Base-by-base conservation (phyloP, 92 coral and sea anemone species). In the Blastomussa wellsi region DNA sequence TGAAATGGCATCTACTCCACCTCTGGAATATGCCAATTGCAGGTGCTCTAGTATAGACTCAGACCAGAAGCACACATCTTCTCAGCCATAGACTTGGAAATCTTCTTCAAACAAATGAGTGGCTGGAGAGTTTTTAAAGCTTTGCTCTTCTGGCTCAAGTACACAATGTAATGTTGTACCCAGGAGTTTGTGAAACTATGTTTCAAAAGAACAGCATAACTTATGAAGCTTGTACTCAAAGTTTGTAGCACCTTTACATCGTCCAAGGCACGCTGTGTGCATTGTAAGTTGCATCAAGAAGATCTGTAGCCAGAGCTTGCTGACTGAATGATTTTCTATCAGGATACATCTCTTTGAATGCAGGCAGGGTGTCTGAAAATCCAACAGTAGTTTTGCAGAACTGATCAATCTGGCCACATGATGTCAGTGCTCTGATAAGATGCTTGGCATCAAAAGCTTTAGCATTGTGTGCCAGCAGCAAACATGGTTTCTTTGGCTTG, bases 301-400 rank as follows among this genome's bases (percentile, higher is more conserved):
- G 82, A 79, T 90, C 91, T 51, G 19, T 87, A 37, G 91, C 89
- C 65, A 90, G 76, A 38, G 8, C 55, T 70, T 85, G 55, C 82
- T 78, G 89, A 8, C 60, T 74, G 48, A 41, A 87, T 4, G 82
- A 52, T 57, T 78, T 77, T 52, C 86, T 82, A 13, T 70, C 83
- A 35, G 93, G 89, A 36, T 57, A 87, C 49, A 86, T 36, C 76
- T 83, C 89, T 67, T 83, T 80, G 88, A 91, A 88, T 10, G 90
- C 89, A 28, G 94, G 81, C 37, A 91, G 81, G 4, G 94, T 88
- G 69, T 91, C 94, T 17, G 84, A 88, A 80, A 91, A 91, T 31
- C 94, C 90, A 39, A 84, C 66, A 15, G 77, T 84, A 37, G 41
- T 65, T 64, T 68, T 64, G 13, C 47, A 29, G 73, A 88, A 85